Base-by-base conservation (phyloP, 2,888 invertebrate genomes). In the Pristionchus maxplancki region DNA sequence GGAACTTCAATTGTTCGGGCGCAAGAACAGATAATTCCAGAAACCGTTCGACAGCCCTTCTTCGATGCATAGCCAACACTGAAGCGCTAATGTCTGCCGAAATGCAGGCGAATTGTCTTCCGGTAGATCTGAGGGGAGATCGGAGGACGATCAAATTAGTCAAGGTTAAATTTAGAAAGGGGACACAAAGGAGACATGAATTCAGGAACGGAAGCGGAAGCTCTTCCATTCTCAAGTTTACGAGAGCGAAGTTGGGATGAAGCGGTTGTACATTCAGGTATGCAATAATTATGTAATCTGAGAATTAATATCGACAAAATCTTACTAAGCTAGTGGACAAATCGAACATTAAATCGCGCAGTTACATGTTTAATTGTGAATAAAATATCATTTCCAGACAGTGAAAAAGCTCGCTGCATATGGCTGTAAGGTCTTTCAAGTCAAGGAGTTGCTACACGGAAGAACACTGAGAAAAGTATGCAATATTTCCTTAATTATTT, bases 141-240 rank as follows among this genome's bases (percentile, higher is more conserved):
- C 96, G 96, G 91, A 96, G 96, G 91, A 96, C 96, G 92, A 95
- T 96, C 78, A 96, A 96, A 90, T 95, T 96, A 37, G 96, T 96
- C 90, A 96, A 96, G 95, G 96, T 96, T 93, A 62, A n/a, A 1
- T 34, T 34, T 37, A 34, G 20, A 20, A 78, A 20, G 20, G 31
- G 1, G 28, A 48, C 13, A 48, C 5, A 44, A 48, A 88, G n/a
- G n/a, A n/a, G n/a, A n/a, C n/a, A n/a, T n/a, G n/a, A n/a, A n/a
- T 91, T 50, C 94, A 96, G 96, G 96, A 96, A 90, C 96, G 96
- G 91, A 96, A 96, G 93, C 95, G 96, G 89, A 96, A 96, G 93
- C 94, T 96, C 58, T 96, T 96, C 95, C 96, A 96, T 93, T 96
- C 96, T 3, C 96, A 96, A 15, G 96, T 96, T 71, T 96, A 96